Percentiles rank a stretch among this genome's conserved stretches.
Conservation (phyloP, 2,888 invertebrate genomes). For the Teleogryllus oceanicus region DNA sequence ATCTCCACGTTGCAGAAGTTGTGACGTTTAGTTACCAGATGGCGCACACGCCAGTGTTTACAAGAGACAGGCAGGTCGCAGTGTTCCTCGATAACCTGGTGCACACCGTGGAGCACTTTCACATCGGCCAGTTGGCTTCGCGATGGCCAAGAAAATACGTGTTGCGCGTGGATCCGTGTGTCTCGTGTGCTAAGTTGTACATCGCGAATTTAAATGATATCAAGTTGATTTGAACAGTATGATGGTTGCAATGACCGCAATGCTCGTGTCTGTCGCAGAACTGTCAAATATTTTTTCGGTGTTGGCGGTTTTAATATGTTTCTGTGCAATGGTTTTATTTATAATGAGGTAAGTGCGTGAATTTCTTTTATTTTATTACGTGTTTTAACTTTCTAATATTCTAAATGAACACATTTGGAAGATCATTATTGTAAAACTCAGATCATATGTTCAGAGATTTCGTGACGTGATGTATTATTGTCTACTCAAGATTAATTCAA, state of each 20-base stretch:
- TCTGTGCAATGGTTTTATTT: conserved; percentile 71
- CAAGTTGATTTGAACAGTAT: conserved; percentile 36
- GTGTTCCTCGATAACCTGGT: background rate
- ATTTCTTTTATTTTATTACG: no score
- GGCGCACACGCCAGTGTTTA: conserved; percentile 1
- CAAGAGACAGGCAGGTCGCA: background rate
- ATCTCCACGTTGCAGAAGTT: background rate
- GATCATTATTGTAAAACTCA: no score
- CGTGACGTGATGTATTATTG: no score
- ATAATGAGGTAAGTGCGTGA: conserved; percentile 63
- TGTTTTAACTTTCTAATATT: no score
- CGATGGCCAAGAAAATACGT: conserved; percentile 36
- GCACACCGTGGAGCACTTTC: conserved; percentile 32
- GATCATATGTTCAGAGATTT: no score
- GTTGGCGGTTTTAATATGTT: conserved; percentile 67
- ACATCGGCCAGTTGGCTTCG: conserved; percentile 37
- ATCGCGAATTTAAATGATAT: conserved; percentile 3
- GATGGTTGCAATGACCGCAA: conserved; percentile 53
- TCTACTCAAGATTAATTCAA: no score
- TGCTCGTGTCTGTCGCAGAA: conserved; percentile 66
- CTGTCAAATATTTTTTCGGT: conserved; percentile 73
- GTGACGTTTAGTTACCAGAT: conserved; percentile 9
- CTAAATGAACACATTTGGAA: no score
- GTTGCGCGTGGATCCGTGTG: conserved; percentile 22
- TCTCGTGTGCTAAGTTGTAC: background rate